A percentile compares a stretch with the other conserved stretches of the same genome.
phyloP scores from a whole-genome alignment of 2,888 invertebrate genomes.

The Melieria picta region DNA sequence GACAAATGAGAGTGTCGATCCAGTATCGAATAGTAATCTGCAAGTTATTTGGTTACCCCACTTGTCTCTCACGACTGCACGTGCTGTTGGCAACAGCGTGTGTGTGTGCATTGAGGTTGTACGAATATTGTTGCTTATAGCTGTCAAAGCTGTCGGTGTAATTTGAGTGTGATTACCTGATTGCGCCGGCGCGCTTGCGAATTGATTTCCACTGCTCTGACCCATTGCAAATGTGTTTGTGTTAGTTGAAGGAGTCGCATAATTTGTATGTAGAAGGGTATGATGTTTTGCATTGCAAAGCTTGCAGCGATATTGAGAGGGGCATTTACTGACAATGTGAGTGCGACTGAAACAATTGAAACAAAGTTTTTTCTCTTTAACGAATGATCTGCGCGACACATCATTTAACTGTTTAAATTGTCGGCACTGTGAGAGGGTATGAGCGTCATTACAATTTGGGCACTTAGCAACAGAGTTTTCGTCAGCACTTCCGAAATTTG shows the following conservation, averaged over 20 bases:
- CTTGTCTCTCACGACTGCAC: not conserved
- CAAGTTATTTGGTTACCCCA: not conserved
- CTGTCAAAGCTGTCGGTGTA: not conserved
- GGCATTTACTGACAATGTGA: conserved; percentile 5
- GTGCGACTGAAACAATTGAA: conserved; percentile 3
- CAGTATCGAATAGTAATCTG: not conserved
- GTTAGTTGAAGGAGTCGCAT: not conserved
- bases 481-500: conserved; percentile 15
- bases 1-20: not conserved
- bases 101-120: not conserved
- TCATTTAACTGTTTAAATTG: not conserved
- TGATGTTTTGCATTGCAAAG: no score
- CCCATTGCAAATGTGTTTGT: not conserved
- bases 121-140: not conserved
- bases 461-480: not conserved
- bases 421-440: not conserved
- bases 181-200: not conserved
- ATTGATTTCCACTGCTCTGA: not conserved
- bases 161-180: not conserved
- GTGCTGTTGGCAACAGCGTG: not conserved
- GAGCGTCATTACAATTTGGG: not conserved
- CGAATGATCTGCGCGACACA: not conserved
- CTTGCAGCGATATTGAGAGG: no score
- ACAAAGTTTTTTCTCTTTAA: conserved; percentile 1
- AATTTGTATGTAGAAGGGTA: not conserved